A percentile compares a stretch with the other conserved stretches of the same genome.
phyloP scores from a whole-genome alignment of 2,888 invertebrate genomes.

The Drosophila mercatorum region DNA sequence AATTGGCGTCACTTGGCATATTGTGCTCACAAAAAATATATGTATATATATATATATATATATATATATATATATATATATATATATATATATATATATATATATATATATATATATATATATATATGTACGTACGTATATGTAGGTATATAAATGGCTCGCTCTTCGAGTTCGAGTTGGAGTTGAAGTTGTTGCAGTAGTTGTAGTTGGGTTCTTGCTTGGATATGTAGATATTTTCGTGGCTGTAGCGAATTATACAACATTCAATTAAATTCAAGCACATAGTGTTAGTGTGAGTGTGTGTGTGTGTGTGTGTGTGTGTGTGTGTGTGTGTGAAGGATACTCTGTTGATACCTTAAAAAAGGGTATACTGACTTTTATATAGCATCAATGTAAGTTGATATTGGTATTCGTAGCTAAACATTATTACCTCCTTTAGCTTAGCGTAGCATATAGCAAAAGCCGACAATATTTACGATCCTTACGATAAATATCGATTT shows the following conservation, averaged over 20 bases:
- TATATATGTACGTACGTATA: background rate
- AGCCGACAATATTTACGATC: background rate
- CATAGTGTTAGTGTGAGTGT: constrained; percentile 4
- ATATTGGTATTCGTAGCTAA: background rate
- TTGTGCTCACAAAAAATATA: constrained; percentile 32
- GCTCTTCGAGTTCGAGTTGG: constrained; percentile 12
- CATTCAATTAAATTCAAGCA: constrained; percentile 48
- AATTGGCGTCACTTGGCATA: constrained; percentile 67
- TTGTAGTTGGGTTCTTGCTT: constrained; percentile 25
- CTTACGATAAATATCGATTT: background rate
- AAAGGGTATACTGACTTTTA: background rate
- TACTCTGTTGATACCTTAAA: background rate
- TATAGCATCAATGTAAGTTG: background rate
- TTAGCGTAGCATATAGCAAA: background rate
- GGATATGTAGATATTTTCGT: constrained; percentile 60
- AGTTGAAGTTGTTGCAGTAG: constrained; percentile 17
- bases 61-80: background rate
- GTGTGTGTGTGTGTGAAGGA: background rate
- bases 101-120: background rate
- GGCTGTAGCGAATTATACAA: constrained; percentile 45
- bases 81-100: constrained; percentile 2
- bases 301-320: background rate
- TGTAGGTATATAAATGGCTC: constrained; percentile 3
- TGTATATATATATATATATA: background rate
- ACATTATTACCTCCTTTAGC: background rate